Base-by-base conservation (phyloP, 2,113 vertebrate genomes). In the Sturnira hondurensis region DNA sequence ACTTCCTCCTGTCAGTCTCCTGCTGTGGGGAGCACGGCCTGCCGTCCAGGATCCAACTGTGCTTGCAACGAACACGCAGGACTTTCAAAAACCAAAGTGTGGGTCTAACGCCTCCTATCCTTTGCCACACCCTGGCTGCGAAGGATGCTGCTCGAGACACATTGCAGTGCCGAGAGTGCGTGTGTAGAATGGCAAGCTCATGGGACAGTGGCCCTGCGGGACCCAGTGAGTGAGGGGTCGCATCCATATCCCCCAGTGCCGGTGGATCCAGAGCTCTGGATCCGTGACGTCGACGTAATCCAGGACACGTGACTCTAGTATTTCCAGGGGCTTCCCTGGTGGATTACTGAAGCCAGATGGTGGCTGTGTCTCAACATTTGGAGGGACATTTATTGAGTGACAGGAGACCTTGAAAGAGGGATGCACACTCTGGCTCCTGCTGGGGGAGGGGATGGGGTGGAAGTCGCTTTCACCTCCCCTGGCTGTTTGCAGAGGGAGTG, bases 1-100 rank as follows among this genome's bases (percentile, higher is more conserved):
- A 95, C 97, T 89, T 97, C 94, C 58, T 96, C 78, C 31, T 74
- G 61, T 89, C 52, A 4, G 86, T 93, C 93, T 22, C 70, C 87
- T 83, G 70, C 71, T 86, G 86, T 43, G 61, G 41, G 82, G 86
- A 74, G 54, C 43, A 54, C 19, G 63, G 71, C 61, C 50, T 45
- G 38, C 67, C 90, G 80, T 86, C 45, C 45, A 47, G 4, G 45
- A 70, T 61, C 84, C 70, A 94, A 65, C 54, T 56, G 65, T 77
- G 24, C 45, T 89, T 70, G 63, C 43, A 41, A 78, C 9, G 67
- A 82, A 87, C 58, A 81, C 83, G 33, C 68, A 71, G 93, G 95
- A 77, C 22, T 86, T 95, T 74, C 11, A 31, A 73, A 89, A 88
- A 56, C 13, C 26, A 76, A 54, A 11, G 52, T 33, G 58, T 38